Evolutionary conservation across 2,113 vertebrate genomes (phyloP).

Genomic region (Nyctereutes procyonoides): DNA sequence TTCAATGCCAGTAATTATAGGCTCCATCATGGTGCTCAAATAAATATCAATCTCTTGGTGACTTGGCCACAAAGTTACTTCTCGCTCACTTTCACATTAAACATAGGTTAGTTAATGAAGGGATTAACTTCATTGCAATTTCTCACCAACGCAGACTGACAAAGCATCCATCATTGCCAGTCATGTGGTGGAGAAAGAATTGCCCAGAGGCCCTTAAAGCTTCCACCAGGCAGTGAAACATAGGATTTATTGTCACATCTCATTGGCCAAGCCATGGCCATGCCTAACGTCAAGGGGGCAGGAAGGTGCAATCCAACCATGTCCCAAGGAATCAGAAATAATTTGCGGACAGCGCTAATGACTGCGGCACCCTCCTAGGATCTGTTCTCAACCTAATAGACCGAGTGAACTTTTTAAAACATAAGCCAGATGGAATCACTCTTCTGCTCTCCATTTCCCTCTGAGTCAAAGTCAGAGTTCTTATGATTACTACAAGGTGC

Average conservation of each 20-base stretch:
- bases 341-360: neutral
- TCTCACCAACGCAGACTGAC: neutral
- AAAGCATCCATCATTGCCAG: neutral
- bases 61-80: neutral
- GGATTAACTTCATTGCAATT: neutral
- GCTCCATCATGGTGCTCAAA: neutral
- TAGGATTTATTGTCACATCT: neutral
- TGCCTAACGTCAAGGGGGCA: neutral
- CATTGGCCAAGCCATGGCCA: neutral
- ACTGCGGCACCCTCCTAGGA: neutral
- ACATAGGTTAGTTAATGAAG: neutral
- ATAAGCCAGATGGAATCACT: neutral
- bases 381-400: neutral
- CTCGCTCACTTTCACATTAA: neutral
- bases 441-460: neutral
- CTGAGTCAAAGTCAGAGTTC: neutral
- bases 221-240: neutral
- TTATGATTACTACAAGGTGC: neutral
- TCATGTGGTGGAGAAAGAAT: neutral
- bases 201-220: neutral
- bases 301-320: neutral
- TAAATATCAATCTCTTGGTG: neutral
- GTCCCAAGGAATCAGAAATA: neutral
- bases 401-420: neutral
- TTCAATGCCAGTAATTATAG: neutral